Evolutionary conservation across 1,140 invertebrate genomes (phyloP).

Genomic region (Oryctes rhinoceros): DNA sequence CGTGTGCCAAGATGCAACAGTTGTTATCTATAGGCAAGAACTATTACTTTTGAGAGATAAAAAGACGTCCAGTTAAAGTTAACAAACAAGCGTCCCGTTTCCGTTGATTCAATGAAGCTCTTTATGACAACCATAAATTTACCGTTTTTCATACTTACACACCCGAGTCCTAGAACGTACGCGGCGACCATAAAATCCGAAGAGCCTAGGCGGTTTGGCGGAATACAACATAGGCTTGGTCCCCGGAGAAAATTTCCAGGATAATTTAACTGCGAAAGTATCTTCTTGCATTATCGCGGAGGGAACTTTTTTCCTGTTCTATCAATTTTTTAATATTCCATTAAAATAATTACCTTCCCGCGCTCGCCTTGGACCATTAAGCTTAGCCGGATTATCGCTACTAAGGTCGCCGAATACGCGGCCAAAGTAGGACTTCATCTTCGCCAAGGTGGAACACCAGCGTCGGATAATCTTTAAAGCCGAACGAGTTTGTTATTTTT

Average conservation of each 20-base stretch:
- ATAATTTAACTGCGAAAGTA: not conserved
- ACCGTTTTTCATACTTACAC: no score
- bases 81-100: no score
- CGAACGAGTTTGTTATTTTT: not conserved
- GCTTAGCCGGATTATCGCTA: not conserved
- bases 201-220: not conserved
- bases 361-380: not conserved
- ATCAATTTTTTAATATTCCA: constrained; percentile 23
- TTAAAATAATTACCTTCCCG: constrained; percentile 3
- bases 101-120: no score
- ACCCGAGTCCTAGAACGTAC: no score
- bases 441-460: not conserved
- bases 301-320: not conserved
- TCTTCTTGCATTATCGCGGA: not conserved
- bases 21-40: no score
- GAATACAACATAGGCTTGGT: not conserved
- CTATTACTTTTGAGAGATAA: no score
- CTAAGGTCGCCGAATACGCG: not conserved
- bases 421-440: not conserved
- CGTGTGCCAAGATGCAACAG: no score
- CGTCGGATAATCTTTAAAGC: not conserved
- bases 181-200: not conserved
- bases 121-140: no score
- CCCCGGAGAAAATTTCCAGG: not conserved
- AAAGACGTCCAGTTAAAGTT: no score